Conservation (phyloP, 1,140 invertebrate genomes). For the Megathymus violae region DNA sequence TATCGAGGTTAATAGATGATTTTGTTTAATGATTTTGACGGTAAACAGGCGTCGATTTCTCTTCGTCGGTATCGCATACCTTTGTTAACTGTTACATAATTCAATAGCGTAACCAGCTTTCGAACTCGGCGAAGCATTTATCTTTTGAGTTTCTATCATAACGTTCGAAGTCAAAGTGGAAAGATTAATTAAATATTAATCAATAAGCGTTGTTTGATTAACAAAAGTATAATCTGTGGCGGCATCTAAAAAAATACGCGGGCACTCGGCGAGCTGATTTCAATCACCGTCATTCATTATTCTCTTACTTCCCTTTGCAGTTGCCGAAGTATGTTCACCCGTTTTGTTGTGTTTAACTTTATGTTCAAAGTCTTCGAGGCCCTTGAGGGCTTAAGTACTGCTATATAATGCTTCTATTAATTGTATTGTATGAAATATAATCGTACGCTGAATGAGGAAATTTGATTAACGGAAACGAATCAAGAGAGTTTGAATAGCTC, state of each 20-base stretch:
- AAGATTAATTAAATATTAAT: conserved; percentile 83
- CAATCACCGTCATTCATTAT: conserved; percentile 81
- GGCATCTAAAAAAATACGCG: conserved; percentile 79
- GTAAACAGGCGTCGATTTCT: conserved; percentile 15
- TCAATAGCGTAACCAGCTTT: conserved; percentile 44
- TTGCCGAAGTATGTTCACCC: conserved; percentile 72
- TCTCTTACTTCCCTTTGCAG: conserved; percentile 79
- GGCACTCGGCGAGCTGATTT: conserved; percentile 71
- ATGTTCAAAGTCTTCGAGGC: conserved; percentile 73
- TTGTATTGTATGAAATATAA: conserved; percentile 69
- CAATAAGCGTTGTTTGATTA: conserved; percentile 81
- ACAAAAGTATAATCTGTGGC: conserved; percentile 79
- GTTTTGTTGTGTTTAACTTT: conserved; percentile 81
- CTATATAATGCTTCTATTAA: conserved; percentile 72
- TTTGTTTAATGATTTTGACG: conserved; percentile 46
- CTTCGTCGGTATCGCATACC: conserved; percentile 24
- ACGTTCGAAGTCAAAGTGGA: conserved; percentile 72
- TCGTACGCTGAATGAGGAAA: conserved; percentile 47
- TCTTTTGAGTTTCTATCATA: conserved; percentile 47
- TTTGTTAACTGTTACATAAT: conserved; percentile 40
- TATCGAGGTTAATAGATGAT: conserved; percentile 52
- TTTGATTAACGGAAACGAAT: conserved; percentile 7
- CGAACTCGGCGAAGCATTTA: conserved; percentile 47
- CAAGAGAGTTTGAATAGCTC: too few species aligned
- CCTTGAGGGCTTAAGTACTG: conserved; percentile 57